Conservation (phyloP, 2,797 vertebrate species). For the Mus spretus region DNA sequence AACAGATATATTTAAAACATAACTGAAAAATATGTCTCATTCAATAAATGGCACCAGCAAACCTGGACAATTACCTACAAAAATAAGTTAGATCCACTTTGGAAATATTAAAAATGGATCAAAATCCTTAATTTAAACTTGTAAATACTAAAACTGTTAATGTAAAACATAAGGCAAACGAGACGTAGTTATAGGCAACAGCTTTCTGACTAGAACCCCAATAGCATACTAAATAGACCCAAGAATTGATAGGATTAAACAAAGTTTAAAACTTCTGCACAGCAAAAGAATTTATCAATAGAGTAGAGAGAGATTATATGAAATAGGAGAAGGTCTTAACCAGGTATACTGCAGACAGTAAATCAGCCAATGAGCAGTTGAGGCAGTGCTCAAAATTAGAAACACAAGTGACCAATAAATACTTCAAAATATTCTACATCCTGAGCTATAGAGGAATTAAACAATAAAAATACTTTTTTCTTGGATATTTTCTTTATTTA, state of each 20-base stretch:
- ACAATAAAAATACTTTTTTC: not conserved
- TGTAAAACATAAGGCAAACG: not conserved
- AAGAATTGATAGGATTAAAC: not conserved
- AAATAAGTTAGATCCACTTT: not conserved
- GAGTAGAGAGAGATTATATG: not conserved
- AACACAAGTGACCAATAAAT: not conserved
- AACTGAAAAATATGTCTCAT: not conserved
- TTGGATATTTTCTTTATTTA: no score
- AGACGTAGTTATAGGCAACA: not conserved
- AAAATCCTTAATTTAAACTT: not conserved
- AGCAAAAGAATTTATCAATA: not conserved
- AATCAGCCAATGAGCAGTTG: not conserved
- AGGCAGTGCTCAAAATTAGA: not conserved
- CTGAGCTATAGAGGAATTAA: not conserved
- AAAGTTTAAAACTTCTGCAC: not conserved
- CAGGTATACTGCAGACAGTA: not conserved
- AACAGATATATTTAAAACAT: not conserved
- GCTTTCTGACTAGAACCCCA: not conserved
- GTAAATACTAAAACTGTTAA: not conserved
- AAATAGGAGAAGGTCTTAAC: not conserved
- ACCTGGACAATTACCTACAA: not conserved
- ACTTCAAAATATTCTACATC: not conserved
- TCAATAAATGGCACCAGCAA: not conserved
- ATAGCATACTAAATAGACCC: not conserved
- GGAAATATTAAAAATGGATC: not conserved